Evolutionary conservation across 2,797 vertebrate species (phyloP).

Genomic region (Pogoniulus pusillus): DNA sequence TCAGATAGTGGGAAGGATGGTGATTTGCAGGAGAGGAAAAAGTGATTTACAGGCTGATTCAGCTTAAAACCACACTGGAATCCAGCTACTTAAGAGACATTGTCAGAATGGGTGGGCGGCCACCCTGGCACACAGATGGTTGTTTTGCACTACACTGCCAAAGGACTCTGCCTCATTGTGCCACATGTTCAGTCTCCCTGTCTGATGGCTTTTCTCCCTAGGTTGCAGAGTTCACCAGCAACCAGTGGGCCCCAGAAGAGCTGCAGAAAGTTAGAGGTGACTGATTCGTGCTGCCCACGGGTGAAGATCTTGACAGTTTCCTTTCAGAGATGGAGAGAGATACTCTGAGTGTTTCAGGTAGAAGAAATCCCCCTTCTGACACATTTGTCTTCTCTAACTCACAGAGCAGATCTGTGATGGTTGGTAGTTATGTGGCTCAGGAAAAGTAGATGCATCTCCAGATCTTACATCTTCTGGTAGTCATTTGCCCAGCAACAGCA

Average conservation of each 20-base stretch:
- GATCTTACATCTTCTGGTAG: neutral
- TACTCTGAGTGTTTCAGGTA: neutral
- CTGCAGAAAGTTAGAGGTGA: neutral
- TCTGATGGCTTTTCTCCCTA: neutral
- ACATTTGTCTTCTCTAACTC: neutral
- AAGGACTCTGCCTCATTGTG: neutral
- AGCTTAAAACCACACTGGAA: neutral
- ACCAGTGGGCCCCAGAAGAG: neutral
- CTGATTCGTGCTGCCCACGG: neutral
- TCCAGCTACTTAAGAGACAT: neutral
- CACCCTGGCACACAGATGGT: neutral
- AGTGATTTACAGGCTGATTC: neutral
- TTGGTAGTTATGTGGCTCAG: neutral
- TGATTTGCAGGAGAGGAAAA: neutral
- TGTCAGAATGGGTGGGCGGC: neutral
- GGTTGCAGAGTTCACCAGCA: neutral
- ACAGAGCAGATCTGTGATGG: neutral
- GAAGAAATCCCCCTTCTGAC: neutral
- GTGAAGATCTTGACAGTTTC: neutral
- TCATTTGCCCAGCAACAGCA: neutral
- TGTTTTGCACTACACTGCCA: neutral
- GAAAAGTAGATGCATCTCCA: neutral
- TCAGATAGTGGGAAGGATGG: neutral
- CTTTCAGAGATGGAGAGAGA: neutral
- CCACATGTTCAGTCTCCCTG: neutral